Evolutionary conservation across 2,797 vertebrate genomes (phyloP), one percentile per base, ranked within the genome.

Genomic region (Peromyscus attwateri): DNA sequence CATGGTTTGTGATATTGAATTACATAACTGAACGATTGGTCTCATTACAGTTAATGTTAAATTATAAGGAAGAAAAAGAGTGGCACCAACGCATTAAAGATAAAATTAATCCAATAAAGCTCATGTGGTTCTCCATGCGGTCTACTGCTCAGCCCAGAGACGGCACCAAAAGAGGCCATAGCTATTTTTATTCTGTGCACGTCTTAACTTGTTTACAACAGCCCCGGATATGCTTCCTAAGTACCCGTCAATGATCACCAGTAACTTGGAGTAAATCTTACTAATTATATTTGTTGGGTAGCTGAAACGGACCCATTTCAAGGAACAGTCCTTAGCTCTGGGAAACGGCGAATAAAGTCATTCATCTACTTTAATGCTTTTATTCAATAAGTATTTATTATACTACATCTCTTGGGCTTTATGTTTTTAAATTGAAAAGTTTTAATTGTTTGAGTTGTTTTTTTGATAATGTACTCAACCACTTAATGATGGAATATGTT

Each of bases 21-120:
- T 91, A 52, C 46, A 1, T 66, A 93, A 71, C 17, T 89, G 70
- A 96, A 88, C 68, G 57, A 40, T 84, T 95, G 91, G 21, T 60
- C 40, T 94, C 11, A 95, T 95, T 89, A 91, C 25, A 73, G 29
- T 73, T 92, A 85, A 93, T 60, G 55, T 55, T 93, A 92, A 88
- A 57, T 95, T 92, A 66, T 87, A 71, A 85, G 57, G 31, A 70
- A 81, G 55, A 71, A 82, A 71, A 84, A 79, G 87, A 87, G 34
- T 34, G 27, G 88, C 12, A 82, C 7, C 19, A 76, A 70, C 57
- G 80, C 23, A 95, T 71, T 29, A 31, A 87, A 82, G 52, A 92
- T 85, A 76, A 93, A 92, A 34, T 71, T 70, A 92, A 95, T 70
- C 10, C 11, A 94, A 37, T 66, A 92, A 92, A 92, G 71, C 9